phyloP scores from a whole-genome alignment of 1,140 invertebrate species.

The Drosophila novamexicana region DNA sequence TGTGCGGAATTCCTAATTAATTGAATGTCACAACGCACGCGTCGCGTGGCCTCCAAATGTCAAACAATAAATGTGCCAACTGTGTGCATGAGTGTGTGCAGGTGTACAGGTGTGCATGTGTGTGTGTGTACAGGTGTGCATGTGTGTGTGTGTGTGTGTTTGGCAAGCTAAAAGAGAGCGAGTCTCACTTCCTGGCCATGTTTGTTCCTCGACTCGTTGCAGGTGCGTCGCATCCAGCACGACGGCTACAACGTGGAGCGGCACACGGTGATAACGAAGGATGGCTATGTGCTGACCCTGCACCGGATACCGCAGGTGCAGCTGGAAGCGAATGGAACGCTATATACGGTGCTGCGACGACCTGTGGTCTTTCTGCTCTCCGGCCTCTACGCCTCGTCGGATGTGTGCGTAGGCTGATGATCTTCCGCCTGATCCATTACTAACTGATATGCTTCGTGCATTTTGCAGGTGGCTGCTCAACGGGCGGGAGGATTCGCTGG shows the following conservation, averaged over 20 bases:
- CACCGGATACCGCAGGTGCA: slow-evolving; percentile 85
- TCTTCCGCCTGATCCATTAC: slow-evolving; percentile 18
- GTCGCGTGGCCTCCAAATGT: slow-evolving; percentile 78
- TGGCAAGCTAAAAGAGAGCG: slow-evolving; percentile 13
- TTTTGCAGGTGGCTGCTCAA: slow-evolving; percentile 71
- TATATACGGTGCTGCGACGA: slow-evolving; percentile 87
- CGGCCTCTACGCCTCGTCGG: slow-evolving; percentile 88
- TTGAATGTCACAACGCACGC: slow-evolving; percentile 78
- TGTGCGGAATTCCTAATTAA: slow-evolving; percentile 69
- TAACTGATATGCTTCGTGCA: slow-evolving; percentile 4
- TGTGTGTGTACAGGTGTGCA: slow-evolving; percentile 4
- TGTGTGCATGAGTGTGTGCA: slow-evolving; percentile 24
- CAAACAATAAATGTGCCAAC: slow-evolving; percentile 73
- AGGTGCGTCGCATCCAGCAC: slow-evolving; percentile 79
- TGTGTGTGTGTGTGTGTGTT: slow-evolving; percentile 34
- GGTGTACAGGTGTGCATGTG: not conserved
- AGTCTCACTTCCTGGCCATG: slow-evolving; percentile 26
- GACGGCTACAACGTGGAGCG: slow-evolving; percentile 87
- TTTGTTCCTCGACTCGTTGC: slow-evolving; percentile 31
- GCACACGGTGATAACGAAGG: slow-evolving; percentile 85
- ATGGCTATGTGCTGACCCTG: slow-evolving; percentile 86
- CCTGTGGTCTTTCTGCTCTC: slow-evolving; percentile 88
- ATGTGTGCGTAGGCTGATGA: slow-evolving; percentile 60
- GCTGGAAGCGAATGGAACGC: slow-evolving; percentile 48
- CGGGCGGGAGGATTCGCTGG: slow-evolving; percentile 79